Evolutionary conservation across 2,113 vertebrate genomes (phyloP).

Genomic region (Apodemus speciosus): DNA sequence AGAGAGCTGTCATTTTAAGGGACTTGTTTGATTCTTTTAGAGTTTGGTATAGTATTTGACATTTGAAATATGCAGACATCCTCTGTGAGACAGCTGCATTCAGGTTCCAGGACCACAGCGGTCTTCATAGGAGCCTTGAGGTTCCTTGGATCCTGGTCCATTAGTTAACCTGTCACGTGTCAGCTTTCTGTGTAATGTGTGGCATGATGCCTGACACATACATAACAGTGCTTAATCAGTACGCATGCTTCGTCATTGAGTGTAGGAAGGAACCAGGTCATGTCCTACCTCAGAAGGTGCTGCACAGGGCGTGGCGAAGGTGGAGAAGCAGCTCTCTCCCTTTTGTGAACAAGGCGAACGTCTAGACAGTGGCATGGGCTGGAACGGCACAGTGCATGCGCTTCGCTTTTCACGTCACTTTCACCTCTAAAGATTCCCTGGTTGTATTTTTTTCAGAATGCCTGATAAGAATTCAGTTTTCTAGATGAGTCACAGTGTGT

Average conservation of each 20-base stretch:
- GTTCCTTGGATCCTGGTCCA: not conserved
- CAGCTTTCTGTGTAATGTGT: not conserved
- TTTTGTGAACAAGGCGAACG: not conserved
- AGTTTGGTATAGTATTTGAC: not conserved
- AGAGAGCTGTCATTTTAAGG: not conserved
- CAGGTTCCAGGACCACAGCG: not conserved
- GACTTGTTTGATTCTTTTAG: not conserved
- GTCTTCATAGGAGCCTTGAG: not conserved
- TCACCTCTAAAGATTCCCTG: not conserved
- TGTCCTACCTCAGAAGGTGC: not conserved
- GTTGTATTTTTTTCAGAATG: not conserved
- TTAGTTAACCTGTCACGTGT: not conserved
- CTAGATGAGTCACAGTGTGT: not conserved
- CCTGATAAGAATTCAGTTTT: not conserved
- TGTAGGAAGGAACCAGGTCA: not conserved
- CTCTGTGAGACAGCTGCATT: not conserved
- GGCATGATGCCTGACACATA: not conserved
- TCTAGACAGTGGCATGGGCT: not conserved
- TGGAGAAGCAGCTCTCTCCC: not conserved
- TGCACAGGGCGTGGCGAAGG: not conserved
- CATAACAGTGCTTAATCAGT: not conserved
- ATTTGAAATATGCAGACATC: not conserved
- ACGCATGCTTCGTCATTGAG: not conserved
- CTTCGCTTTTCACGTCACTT: not conserved
- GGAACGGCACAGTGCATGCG: fast-evolving